Evolutionary conservation across 2,113 vertebrate species (phyloP).

Genomic region (Thamnaconus septentrionalis): DNA sequence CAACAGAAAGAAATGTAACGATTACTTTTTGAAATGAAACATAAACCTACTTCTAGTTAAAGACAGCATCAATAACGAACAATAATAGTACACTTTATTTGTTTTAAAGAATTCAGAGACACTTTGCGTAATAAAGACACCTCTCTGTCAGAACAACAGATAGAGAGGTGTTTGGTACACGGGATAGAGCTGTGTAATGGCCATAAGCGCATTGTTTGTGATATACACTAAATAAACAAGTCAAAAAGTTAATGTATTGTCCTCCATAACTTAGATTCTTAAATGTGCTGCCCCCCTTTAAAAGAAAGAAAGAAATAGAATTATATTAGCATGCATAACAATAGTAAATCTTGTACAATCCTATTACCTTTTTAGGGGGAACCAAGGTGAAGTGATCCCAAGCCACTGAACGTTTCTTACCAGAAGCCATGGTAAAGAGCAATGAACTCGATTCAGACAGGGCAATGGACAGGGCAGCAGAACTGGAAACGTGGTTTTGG

Average conservation of each 20-base stretch:
- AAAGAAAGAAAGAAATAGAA: background rate
- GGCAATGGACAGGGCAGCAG: too few relatives aligned
- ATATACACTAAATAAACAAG: background rate
- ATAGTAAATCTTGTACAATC: background rate
- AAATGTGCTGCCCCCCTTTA: background rate
- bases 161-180: background rate
- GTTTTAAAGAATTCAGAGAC: slow-evolving; percentile 3
- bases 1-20: background rate
- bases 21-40: background rate
- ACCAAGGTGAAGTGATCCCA: too few relatives aligned
- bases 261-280: background rate
- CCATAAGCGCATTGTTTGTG: background rate
- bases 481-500: too few relatives aligned
- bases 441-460: too few relatives aligned
- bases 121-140: background rate
- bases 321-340: background rate
- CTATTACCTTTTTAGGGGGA: too few relatives aligned
- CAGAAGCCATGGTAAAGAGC: too few relatives aligned
- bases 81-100: slow-evolving; percentile 7
- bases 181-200: background rate
- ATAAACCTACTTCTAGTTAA: background rate
- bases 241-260: background rate
- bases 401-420: too few relatives aligned
- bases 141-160: background rate
- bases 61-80: background rate